Conservation (phyloP, 2,888 invertebrate species). For the Dolichopus griseipennis region DNA sequence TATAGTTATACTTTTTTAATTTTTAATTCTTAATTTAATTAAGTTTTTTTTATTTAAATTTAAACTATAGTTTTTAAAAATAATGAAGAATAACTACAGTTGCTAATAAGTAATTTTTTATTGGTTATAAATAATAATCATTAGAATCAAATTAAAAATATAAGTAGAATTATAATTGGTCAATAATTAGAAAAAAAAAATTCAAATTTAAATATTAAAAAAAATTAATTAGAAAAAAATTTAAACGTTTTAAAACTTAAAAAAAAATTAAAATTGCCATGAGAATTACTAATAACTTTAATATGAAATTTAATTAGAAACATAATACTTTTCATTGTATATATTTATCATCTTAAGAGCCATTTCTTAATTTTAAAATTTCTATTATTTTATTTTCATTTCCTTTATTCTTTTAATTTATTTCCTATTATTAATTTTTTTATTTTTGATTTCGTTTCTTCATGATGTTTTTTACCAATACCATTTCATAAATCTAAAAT, state of each 20-base stretch:
- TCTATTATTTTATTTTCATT: not conserved
- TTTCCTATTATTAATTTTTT: not conserved
- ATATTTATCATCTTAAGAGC: constrained; percentile 2
- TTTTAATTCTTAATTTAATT: no score
- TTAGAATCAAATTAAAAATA: no score
- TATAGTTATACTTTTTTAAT: no score
- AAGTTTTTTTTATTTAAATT: no score
- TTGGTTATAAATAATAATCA: no score
- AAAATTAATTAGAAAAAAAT: not conserved
- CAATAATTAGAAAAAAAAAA: not conserved
- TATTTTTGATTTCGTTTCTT: not conserved
- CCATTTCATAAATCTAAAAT: constrained; percentile 1
- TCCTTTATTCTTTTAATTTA: not conserved
- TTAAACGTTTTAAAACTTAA: not conserved
- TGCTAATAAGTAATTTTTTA: no score
- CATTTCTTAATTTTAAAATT: constrained; percentile 12
- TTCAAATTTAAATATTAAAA: not conserved
- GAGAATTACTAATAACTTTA: not conserved
- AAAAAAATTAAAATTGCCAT: not conserved
- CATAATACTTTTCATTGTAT: not conserved
- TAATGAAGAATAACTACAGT: no score
- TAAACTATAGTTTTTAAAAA: no score
- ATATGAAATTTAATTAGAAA: not conserved
- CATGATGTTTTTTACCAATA: not conserved
- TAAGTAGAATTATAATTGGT: no score